phyloP scores from a whole-genome alignment of 2,888 invertebrate species.

The Heliconius ismenius region DNA sequence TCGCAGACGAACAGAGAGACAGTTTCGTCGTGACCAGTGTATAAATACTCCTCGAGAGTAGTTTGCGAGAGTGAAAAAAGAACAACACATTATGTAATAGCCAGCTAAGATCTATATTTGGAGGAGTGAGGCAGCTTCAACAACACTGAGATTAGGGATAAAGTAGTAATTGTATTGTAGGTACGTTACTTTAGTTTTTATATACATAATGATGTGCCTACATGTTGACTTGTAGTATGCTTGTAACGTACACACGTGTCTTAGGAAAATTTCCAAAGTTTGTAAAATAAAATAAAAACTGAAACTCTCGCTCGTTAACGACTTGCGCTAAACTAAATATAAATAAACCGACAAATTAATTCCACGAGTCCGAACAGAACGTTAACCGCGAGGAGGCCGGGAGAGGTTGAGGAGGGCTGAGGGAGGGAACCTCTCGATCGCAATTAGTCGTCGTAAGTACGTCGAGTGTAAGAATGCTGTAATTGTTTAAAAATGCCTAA shows the following conservation, averaged over 20 bases:
- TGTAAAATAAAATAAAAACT: neutral
- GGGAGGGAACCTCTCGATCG: neutral
- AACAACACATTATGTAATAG: constrained; percentile 15
- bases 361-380: constrained; percentile 18
- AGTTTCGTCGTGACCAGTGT: constrained; percentile 7
- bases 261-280: too few relatives aligned
- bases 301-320: neutral
- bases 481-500: constrained; percentile 32
- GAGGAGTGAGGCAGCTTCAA: neutral
- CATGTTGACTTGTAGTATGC: too few relatives aligned
- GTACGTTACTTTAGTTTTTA: too few relatives aligned
- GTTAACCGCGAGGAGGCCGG: neutral
- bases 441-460: constrained; percentile 17
- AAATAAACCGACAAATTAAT: constrained; percentile 21
- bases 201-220: too few relatives aligned
- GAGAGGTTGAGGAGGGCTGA: neutral
- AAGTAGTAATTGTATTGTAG: too few relatives aligned
- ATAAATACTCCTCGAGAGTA: constrained; percentile 15
- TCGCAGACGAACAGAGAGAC: constrained; percentile 14
- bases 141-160: neutral
- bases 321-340: constrained; percentile 1
- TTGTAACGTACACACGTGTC: too few relatives aligned
- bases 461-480: constrained; percentile 32
- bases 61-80: constrained; percentile 9
- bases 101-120: constrained; percentile 3